phyloP scores from a whole-genome alignment of 1,140 invertebrate species.

The Magallana angulata region DNA sequence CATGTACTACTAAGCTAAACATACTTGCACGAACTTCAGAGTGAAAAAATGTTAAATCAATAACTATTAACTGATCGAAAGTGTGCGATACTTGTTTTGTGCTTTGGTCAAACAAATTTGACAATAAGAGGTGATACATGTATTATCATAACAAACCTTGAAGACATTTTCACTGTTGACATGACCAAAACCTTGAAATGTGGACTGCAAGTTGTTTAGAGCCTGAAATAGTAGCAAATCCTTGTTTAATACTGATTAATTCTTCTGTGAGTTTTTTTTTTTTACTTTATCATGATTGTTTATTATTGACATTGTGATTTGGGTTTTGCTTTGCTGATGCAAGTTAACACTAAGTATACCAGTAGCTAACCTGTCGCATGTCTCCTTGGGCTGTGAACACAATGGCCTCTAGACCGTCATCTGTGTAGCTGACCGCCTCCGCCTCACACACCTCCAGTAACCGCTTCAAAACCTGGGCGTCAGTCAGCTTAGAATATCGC shows the following conservation, averaged over 20 bases:
- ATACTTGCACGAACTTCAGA: too few relatives aligned
- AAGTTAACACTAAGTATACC: too few relatives aligned
- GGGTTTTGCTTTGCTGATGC: too few relatives aligned
- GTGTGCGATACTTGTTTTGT: too few relatives aligned
- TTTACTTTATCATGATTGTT: too few relatives aligned
- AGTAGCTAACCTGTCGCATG: conserved; percentile 87
- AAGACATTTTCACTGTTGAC: conserved; percentile 98
- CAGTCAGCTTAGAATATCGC: conserved; percentile 93
- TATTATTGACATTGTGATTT: too few relatives aligned
- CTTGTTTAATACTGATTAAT: too few relatives aligned
- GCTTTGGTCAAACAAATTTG: background rate
- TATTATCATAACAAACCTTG: conserved; percentile 83
- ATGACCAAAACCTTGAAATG: conserved; percentile 94
- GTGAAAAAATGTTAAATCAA: too few relatives aligned
- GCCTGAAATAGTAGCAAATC: conserved; percentile 80
- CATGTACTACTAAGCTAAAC: too few relatives aligned
- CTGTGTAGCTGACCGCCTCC: conserved; percentile 90
- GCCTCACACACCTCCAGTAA: conserved; percentile 87
- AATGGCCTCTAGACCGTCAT: conserved; percentile 97
- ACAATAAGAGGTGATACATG: background rate
- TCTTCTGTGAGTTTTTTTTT: too few relatives aligned
- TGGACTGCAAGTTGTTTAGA: conserved; percentile 98
- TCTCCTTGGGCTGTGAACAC: conserved; percentile 99
- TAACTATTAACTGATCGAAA: too few relatives aligned
- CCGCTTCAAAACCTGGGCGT: conserved; percentile 91